Evolutionary conservation across 2,113 vertebrate genomes (phyloP), one percentile per base, ranked within the genome.

Genomic region (Leptobrachium leishanense): DNA sequence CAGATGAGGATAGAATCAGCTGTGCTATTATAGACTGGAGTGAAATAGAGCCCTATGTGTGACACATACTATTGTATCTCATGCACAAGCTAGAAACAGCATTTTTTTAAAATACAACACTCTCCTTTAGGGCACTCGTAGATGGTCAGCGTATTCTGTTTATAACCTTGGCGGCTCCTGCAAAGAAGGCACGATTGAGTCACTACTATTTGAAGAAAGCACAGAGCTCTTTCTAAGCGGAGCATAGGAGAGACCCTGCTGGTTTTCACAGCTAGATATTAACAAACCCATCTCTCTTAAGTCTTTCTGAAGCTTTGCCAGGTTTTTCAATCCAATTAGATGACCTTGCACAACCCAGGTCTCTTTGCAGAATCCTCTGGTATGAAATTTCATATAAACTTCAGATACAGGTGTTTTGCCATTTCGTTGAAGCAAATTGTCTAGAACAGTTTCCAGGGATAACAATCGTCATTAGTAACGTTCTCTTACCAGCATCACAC

Each of bases 141-240:
- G 79, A 85, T 79, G 69, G 65, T 82, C 82, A 75, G 82, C 83
- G 84, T 82, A 84, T 86, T 89, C 83, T 86, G 86, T 85, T 85
- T 80, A 84, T 88, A 87, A 89, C 84, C 84, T 83, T 86, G 86
- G 83, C 89, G 88, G 85, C 79, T 81, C 76, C 87, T 88, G 85
- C 87, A 86, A 90, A 88, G 86, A 83, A 85, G 82, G 87, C 85
- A 89, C 84, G 89, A 84, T 84, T 88, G 88, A 90, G 86, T 90
- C 89, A 86, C 86, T 89, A 88, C 87, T 90, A 90, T 91, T 91
- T 89, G 86, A 85, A 90, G 88, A 90, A 90, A 90, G 85, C 89
- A 88, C 82, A 87, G 87, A 90, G 83, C 81, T 85, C 83, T 85
- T 84, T 90, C 84, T 83, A 87, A 90, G 90, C 86, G 88, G 84